phyloP scores from a whole-genome alignment of 2,888 invertebrate genomes.

The Drosophila demipolita region DNA sequence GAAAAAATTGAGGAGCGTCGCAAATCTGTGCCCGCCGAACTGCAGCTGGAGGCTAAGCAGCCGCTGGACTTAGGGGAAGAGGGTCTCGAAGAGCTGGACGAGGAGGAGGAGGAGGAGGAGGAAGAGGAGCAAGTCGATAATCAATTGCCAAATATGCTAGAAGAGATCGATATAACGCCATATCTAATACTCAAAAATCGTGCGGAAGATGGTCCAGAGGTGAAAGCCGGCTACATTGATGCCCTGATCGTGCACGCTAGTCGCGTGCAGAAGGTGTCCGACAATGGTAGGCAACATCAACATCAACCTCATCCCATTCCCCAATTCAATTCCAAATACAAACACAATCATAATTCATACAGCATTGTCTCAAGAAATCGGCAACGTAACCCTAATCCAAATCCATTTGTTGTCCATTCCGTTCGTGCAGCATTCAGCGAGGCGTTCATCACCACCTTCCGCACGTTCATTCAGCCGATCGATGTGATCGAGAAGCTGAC shows the following conservation, averaged over 20 bases:
- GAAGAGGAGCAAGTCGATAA: conserved; percentile 59
- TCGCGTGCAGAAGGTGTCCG: conserved; percentile 91
- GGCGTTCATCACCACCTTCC: conserved; percentile 98
- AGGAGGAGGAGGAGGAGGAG: conserved; percentile 24
- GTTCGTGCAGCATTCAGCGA: conserved; percentile 87
- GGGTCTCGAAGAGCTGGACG: conserved; percentile 3
- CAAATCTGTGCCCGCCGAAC: conserved; percentile 2
- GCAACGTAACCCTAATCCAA: conserved; percentile 36
- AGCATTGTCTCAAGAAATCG: conserved; percentile 26
- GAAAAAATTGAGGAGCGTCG: not conserved
- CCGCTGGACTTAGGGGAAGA: conserved; percentile 21
- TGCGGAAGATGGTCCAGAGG: conserved; percentile 95
- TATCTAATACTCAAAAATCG: conserved; percentile 92
- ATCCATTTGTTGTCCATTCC: conserved; percentile 53
- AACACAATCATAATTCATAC: conserved; percentile 12
- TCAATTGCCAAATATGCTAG: conserved; percentile 87
- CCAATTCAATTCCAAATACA: conserved; percentile 3
- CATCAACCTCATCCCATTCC: conserved; percentile 5
- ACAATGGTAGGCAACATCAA: conserved; percentile 81
- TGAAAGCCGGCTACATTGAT: conserved; percentile 96
- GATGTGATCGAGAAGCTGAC: conserved; percentile 94
- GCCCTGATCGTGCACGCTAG: conserved; percentile 98
- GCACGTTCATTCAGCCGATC: conserved; percentile 96
- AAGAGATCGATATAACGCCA: conserved; percentile 92
- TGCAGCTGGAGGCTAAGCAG: conserved; percentile 33